These are phyloP conservation scores for Rhinichthys osculus DNA, from an alignment of 2,797 vertebrate genomes.

Conservation along the genomic window DNA sequence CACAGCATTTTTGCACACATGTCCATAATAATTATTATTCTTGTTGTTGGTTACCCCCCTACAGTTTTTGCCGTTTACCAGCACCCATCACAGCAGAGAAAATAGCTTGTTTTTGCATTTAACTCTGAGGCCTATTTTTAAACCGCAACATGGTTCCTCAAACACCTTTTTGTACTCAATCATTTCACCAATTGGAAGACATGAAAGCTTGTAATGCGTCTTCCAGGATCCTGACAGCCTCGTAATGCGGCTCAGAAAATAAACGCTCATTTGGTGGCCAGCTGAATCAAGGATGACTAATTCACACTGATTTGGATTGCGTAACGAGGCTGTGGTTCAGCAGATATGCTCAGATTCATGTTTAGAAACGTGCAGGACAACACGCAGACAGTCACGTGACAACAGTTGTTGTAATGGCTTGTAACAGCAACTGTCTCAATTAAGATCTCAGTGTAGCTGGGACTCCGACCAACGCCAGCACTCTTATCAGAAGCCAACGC, in stretches of 20 bases:
- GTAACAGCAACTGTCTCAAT: slow-evolving; percentile 25
- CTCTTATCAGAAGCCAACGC: not conserved
- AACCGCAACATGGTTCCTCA: not conserved
- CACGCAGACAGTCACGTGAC: slow-evolving; percentile 6
- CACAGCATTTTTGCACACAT: not conserved
- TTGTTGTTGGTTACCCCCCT: too few relatives aligned
- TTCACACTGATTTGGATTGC: slow-evolving; percentile 36
- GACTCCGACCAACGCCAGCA: slow-evolving; percentile 7
- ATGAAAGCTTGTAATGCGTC: slow-evolving; percentile 33
- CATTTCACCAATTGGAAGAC: slow-evolving; percentile 33
- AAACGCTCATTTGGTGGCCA: slow-evolving; percentile 26
- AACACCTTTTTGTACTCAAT: slow-evolving; percentile 30
- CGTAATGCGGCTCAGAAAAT: slow-evolving; percentile 19
- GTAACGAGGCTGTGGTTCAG: slow-evolving; percentile 7
- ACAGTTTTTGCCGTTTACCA: not conserved
- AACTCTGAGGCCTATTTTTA: slow-evolving; percentile 21
- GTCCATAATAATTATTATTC: too few relatives aligned
- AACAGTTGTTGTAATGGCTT: slow-evolving; percentile 2
- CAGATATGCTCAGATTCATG: slow-evolving; percentile 6
- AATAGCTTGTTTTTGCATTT: not conserved
- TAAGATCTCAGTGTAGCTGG: slow-evolving; percentile 26
- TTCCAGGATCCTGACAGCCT: slow-evolving; percentile 24
- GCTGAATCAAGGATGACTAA: slow-evolving; percentile 46
- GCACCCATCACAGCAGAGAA: not conserved
- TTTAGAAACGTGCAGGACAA: not conserved